Evolutionary conservation across 2,113 vertebrate species (phyloP).

Genomic region (Clinocottus analis): DNA sequence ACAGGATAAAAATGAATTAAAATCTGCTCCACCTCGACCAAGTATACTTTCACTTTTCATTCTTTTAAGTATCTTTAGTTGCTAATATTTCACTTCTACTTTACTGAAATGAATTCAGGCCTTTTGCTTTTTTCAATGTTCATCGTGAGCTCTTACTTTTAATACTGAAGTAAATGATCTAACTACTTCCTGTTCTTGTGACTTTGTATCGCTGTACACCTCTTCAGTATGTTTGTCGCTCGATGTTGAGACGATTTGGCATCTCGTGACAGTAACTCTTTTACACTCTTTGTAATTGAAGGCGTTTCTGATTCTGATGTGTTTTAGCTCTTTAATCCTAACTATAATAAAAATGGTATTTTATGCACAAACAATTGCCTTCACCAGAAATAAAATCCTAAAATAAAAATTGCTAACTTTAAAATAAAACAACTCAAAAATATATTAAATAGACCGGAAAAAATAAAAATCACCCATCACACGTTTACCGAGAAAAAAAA

Average conservation of each 20-base stretch:
- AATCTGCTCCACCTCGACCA: background rate
- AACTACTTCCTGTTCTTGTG: background rate
- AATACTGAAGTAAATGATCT: background rate
- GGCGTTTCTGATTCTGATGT: background rate
- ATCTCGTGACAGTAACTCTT: background rate
- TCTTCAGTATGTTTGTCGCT: background rate
- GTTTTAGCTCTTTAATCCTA: background rate
- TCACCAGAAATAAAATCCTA: background rate
- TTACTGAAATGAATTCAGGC: background rate
- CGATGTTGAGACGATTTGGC: background rate
- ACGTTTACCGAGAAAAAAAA: conserved; percentile 15
- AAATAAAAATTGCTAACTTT: no score
- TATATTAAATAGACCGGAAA: background rate
- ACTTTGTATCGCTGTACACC: background rate
- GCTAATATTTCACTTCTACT: background rate
- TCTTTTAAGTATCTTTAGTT: background rate
- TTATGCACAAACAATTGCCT: background rate
- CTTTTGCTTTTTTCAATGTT: background rate
- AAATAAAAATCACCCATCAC: background rate
- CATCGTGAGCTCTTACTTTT: background rate
- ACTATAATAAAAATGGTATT: no score
- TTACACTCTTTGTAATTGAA: background rate
- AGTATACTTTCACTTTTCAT: background rate
- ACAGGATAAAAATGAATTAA: no score
- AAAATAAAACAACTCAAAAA: background rate